Base-by-base conservation (phyloP, 2,888 invertebrate species). In the Cryptophagus acutangulus region DNA sequence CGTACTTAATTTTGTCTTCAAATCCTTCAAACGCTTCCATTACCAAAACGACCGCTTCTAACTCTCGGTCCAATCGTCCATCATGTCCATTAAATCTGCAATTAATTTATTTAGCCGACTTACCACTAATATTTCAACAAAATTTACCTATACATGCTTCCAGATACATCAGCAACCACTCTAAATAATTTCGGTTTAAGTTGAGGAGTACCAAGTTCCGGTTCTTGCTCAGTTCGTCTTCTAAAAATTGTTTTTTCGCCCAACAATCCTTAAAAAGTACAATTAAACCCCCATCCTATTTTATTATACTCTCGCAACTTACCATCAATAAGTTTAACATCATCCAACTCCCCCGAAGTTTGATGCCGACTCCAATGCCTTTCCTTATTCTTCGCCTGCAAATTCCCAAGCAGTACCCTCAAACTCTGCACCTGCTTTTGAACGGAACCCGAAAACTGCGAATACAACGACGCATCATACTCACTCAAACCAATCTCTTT, bases 401-500 rank as follows among this genome's bases (percentile, higher is more conserved):
- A 70, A 47, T 87, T 78, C 40, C 82, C 87, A 45, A 97, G 72
- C 46, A 97, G 85, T 0, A 90, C 86, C 38, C 92, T 76, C 18
- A 96, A 70, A 0, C 89, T 84, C 54, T 86, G 83, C n/a, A 91
- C 82, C 72, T 93, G 90, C 39, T 82, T 82, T 26, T 78, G 74
- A 17, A 89, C 88, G 8, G 87, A 83, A 31, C 76, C 72, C 38
- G 85, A 81, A 66, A 89, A 91, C 62, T 85, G 83, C 2, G 81
- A 81, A 64, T 97, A 97, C 6, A 92, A 66, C 36, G 82, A 79
- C 26, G 91, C 92, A 66, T 97, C 96, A 65, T 88, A 90, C 55
- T 87, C 87, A 56, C 90, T 91, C 96, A 97, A 96, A 59, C 84
- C 79, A 46, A 97, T 96, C 70, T 96, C 93, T 54, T 82, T 81